Evolutionary conservation across 1,140 invertebrate species (phyloP).

Genomic region (Leptinotarsa texana): DNA sequence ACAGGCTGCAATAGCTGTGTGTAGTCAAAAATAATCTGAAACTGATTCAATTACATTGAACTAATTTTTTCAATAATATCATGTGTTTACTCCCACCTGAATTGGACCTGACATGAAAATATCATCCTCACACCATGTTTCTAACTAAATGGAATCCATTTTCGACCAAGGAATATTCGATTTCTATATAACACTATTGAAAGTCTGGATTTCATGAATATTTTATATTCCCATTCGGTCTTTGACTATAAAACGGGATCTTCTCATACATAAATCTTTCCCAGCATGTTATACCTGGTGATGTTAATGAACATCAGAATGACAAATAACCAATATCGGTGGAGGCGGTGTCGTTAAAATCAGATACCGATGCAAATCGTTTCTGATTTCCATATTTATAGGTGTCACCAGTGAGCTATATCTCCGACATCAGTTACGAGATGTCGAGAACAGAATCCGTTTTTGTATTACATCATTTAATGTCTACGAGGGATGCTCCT

Average conservation of each 20-base stretch:
- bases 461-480: slow-evolving; percentile 9
- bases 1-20: too few relatives aligned
- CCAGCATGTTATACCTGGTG: slow-evolving; percentile 15
- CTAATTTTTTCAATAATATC: too few relatives aligned
- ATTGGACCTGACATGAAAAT: neutral
- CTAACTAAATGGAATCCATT: neutral
- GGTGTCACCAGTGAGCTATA: slow-evolving; percentile 21
- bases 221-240: slow-evolving; percentile 5
- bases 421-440: slow-evolving; percentile 13
- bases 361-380: slow-evolving; percentile 26
- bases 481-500: neutral
- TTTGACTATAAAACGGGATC: neutral
- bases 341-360: slow-evolving; percentile 18
- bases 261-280: slow-evolving; percentile 17
- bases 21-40: too few relatives aligned
- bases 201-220: slow-evolving; percentile 10
- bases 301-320: slow-evolving; percentile 26
- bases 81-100: neutral
- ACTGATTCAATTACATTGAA: too few relatives aligned
- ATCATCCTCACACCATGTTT: neutral
- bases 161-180: neutral
- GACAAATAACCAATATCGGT: slow-evolving; percentile 25
- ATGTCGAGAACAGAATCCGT: slow-evolving; percentile 9
- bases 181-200: neutral
- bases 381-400: slow-evolving; percentile 26